A percentile compares a stretch with the other conserved stretches of the same genome.
Evolutionary conservation across 2,113 vertebrate species (phyloP).

Genomic region (Alosa alosa): DNA sequence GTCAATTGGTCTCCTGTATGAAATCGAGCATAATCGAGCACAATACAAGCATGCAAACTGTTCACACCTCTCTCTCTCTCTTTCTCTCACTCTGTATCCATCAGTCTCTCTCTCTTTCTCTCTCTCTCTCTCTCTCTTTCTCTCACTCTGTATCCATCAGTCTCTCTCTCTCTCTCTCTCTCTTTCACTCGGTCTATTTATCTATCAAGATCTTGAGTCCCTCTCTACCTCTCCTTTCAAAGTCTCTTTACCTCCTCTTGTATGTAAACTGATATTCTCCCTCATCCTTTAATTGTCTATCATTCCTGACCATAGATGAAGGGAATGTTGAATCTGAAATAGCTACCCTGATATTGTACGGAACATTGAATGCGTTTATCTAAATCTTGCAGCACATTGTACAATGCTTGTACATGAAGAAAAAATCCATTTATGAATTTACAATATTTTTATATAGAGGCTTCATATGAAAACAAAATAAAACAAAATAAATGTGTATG

Average conservation of each 20-base stretch:
- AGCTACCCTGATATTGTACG: conserved; percentile 44
- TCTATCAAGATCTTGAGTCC: neutral
- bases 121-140: neutral
- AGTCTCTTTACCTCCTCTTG: neutral
- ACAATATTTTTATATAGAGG: conserved; percentile 76
- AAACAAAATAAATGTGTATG: conserved; percentile 48
- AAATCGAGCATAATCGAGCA: conserved; percentile 45
- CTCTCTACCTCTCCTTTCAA: conserved; percentile 12
- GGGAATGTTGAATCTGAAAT: conserved; percentile 47
- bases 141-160: conserved; percentile 38
- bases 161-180: conserved; percentile 31
- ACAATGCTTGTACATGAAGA: conserved; percentile 60
- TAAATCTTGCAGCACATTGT: conserved; percentile 52
- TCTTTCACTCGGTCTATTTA: conserved; percentile 12
- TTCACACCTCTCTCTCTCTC: conserved; percentile 27
- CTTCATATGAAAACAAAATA: conserved; percentile 70
- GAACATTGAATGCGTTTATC: conserved; percentile 63
- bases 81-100: conserved; percentile 37
- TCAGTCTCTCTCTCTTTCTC: neutral
- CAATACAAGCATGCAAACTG: conserved; percentile 61
- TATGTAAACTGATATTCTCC: neutral
- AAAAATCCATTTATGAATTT: conserved; percentile 61
- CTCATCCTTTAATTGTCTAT: neutral
- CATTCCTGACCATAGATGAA: conserved; percentile 33
- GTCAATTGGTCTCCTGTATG: neutral